Conservation (phyloP, 2,113 vertebrate genomes). For the Heterotis niloticus region DNA sequence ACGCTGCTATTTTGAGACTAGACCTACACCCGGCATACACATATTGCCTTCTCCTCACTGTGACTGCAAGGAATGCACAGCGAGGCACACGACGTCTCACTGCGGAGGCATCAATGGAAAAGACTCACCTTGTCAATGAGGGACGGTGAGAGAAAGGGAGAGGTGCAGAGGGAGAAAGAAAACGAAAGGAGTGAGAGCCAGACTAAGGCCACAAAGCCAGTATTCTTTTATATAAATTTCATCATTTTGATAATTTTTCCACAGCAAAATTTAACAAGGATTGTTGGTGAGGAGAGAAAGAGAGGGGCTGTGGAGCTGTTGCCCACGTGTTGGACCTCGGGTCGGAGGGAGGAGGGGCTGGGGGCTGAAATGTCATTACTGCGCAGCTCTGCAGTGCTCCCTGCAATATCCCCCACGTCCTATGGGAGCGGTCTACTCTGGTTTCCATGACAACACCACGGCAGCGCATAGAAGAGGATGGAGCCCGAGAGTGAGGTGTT, state of each 20-base stretch:
- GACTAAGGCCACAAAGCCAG: slow-evolving; percentile 8
- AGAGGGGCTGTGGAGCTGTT: not conserved
- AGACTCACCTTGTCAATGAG: not conserved
- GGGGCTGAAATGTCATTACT: slow-evolving; percentile 35
- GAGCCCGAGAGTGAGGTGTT: slow-evolving; percentile 21
- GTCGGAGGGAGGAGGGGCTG: not conserved
- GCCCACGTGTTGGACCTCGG: not conserved
- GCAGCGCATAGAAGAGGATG: slow-evolving; percentile 19
- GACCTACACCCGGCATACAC: too few species aligned
- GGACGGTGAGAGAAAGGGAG: slow-evolving; percentile 1
- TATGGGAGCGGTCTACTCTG: slow-evolving; percentile 32
- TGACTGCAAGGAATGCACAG: too few species aligned
- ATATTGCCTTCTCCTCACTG: too few species aligned
- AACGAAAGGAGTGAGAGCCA: slow-evolving; percentile 17
- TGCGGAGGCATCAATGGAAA: not conserved
- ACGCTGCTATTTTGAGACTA: too few species aligned
- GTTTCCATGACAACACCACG: slow-evolving; percentile 48
- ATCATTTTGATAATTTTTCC: not conserved
- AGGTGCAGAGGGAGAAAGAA: not conserved
- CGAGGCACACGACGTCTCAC: not conserved
- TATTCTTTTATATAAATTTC: not conserved
- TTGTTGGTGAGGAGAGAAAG: not conserved
- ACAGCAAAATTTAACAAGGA: slow-evolving; percentile 15
- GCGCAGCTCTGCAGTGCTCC: slow-evolving; percentile 27
- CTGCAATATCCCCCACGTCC: slow-evolving; percentile 36